A percentile compares a stretch with the other conserved stretches of the same genome.
These are phyloP conservation scores for Fulmarus glacialis DNA, from an alignment of 2,113 vertebrate genomes.

Conservation along the genomic window DNA sequence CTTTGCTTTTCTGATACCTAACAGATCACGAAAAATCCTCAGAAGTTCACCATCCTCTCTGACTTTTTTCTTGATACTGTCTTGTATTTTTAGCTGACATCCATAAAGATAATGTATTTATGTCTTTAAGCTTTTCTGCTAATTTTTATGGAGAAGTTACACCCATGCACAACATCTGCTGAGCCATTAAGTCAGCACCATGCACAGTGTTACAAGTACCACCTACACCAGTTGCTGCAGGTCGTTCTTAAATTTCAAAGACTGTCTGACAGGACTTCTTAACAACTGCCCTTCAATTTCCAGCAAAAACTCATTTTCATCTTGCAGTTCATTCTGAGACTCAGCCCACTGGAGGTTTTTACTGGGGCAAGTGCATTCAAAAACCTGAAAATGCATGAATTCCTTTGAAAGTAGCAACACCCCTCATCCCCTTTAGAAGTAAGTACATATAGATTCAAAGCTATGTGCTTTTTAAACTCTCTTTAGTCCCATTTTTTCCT, in stretches of 20 bases:
- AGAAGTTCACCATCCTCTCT: not conserved
- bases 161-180: not conserved
- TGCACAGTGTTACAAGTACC: not conserved
- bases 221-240: constrained; percentile 55
- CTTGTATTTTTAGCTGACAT: not conserved
- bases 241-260: constrained; percentile 61
- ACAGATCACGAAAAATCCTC: not conserved
- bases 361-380: not conserved
- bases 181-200: not conserved
- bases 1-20: not conserved
- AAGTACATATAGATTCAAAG: constrained; percentile 46
- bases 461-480: not conserved
- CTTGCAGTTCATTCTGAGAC: not conserved
- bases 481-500: not conserved
- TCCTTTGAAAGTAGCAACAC: constrained; percentile 27
- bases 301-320: constrained; percentile 41
- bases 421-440: constrained; percentile 31
- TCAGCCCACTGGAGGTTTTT: constrained; percentile 41
- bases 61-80: not conserved
- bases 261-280: constrained; percentile 1
- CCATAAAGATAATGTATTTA: not conserved
- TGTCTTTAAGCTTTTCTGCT: not conserved
- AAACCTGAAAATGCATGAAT: constrained; percentile 29
- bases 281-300: constrained; percentile 32
- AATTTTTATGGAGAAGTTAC: not conserved